A percentile compares a stretch with the other conserved stretches of the same genome.
These are phyloP conservation scores for Apis mellifera DNA, from an alignment of 1,140 invertebrate species.

Conservation along the genomic window Amel_HAv3.1 CM009935.2:5499501-5500000, in stretches of 20 bases:
- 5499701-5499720: neutral
- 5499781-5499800: constrained; percentile 76
- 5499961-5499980: constrained; percentile 74
- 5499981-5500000: neutral
- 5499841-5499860: constrained; percentile 73
- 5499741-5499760: constrained; percentile 67
- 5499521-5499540: neutral
- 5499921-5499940: constrained; percentile 80
- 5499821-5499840: constrained; percentile 78
- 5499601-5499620: too few species aligned
- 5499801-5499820: constrained; percentile 79
- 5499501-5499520: neutral
- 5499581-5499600: too few species aligned
- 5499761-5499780: constrained; percentile 74
- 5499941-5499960: constrained; percentile 78
- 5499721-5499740: neutral
- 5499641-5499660: too few species aligned
- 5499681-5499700: neutral
- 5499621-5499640: too few species aligned
- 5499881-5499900: constrained; percentile 72
- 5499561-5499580: too few species aligned
- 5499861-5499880: constrained; percentile 61
- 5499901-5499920: constrained; percentile 81
- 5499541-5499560: neutral
- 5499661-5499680: too few species aligned